Evolutionary conservation across 2,888 invertebrate species (phyloP).

Genomic region (Siphlonurus alternatus): DNA sequence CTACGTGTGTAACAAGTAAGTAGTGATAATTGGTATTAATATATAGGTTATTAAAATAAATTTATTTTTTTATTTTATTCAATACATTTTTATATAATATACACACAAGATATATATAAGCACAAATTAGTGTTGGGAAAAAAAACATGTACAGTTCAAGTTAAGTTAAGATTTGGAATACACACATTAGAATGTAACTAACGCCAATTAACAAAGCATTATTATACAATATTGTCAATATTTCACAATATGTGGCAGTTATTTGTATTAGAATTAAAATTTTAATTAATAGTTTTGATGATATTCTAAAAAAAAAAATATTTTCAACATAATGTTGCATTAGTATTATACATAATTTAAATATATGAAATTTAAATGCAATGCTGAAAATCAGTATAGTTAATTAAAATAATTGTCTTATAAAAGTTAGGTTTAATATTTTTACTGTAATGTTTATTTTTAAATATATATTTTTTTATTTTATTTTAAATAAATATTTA

Average conservation of each 20-base stretch:
- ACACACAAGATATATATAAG: conserved; percentile 14
- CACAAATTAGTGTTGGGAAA: not conserved
- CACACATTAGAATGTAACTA: not conserved
- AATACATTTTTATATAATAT: conserved; percentile 1
- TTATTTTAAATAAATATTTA: no score
- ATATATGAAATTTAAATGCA: not conserved
- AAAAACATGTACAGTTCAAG: not conserved
- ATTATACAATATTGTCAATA: no score
- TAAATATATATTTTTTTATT: no score
- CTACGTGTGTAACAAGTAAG: conserved; percentile 37
- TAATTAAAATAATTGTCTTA: no score
- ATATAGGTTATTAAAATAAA: conserved; percentile 1
- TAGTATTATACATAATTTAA: not conserved
- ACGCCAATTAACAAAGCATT: not conserved
- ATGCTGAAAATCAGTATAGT: not conserved
- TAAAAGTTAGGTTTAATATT: no score
- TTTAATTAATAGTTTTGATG: no score
- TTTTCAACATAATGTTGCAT: not conserved
- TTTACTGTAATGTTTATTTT: no score
- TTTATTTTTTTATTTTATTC: not conserved
- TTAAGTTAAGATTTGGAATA: no score
- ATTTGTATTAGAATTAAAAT: no score
- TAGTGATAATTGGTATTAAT: no score
- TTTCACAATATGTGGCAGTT: no score
- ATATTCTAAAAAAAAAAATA: no score